Percentiles rank a stretch among this genome's conserved stretches.
Evolutionary conservation across 2,888 invertebrate species (phyloP).

Genomic region (Lacanobia oleracea): DNA sequence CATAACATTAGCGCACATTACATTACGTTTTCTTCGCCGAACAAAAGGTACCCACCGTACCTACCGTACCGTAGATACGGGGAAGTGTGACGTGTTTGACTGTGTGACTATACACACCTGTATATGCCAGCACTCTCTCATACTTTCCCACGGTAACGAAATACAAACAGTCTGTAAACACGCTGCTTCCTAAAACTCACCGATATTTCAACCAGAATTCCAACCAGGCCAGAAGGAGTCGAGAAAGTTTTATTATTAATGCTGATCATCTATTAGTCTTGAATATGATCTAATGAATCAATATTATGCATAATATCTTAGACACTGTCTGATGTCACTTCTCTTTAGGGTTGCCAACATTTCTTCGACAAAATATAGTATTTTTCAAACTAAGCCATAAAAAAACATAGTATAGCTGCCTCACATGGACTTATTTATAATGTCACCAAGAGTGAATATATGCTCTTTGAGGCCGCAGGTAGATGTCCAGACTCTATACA

Average conservation of each 20-base stretch:
- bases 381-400: too few relatives aligned
- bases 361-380: too few relatives aligned
- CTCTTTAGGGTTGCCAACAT: too few relatives aligned
- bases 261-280: too few relatives aligned
- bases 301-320: background rate
- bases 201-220: background rate
- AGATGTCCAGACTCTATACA: too few relatives aligned
- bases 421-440: too few relatives aligned
- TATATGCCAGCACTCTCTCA: background rate
- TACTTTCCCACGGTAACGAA: conserved; percentile 36
- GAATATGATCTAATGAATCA: too few relatives aligned
- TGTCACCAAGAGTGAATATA: too few relatives aligned
- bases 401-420: too few relatives aligned
- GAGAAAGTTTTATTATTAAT: too few relatives aligned
- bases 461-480: too few relatives aligned
- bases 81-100: background rate
- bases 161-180: conserved; percentile 7
- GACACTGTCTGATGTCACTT: background rate
- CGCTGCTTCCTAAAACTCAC: conserved; percentile 1
- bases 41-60: background rate
- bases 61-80: background rate
- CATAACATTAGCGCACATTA: background rate
- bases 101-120: background rate
- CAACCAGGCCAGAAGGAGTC: too few relatives aligned
- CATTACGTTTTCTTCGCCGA: conserved; percentile 11